Base-by-base conservation (phyloP, 2,797 vertebrate genomes). In the Holocentrus rufus region DNA sequence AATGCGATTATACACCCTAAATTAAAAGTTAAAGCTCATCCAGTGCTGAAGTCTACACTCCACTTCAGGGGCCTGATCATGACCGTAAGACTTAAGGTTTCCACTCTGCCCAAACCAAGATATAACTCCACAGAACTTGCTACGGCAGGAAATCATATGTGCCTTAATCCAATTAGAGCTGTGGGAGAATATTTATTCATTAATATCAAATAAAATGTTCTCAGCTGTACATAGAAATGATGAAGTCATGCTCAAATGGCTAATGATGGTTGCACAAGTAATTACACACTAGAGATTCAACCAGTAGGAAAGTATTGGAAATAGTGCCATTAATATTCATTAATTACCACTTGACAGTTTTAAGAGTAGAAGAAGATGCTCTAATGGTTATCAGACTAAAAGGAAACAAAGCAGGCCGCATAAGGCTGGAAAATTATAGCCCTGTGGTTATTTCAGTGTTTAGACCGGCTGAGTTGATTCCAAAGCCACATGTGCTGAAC, bases 321-420 rank as follows among this genome's bases (percentile, higher is more conserved):
- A 89, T 30, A 15, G 65, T 44, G 30, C 53, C 68, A 85, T 90
- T 85, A 80, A 81, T 84, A 86, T 84, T 75, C 65, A 84, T 91
- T 88, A 85, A 89, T 89, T 86, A 84, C 15, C 13, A 58, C 81
- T 83, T 87, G 82, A 81, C 74, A 88, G 72, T 46, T 87, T 80
- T 76, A 77, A 80, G 44, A 71, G 68, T 23, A 76, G 49, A 69
- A 65, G 30, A 63, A 76, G 62, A 61, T 10, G 30, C 58, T 77
- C n/a, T 61, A 63, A 85, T 71, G 58, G 39, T 81, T 77, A 70
- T 82, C 50, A 68, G 57, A 69, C 63, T 14, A 70, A 30, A 22
- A 53, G 55, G 36, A 65, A 53, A 63, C 74, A 4, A 76, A 71
- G 77, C 5, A 7, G 11, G 5, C 4, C 58, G 47, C 39, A 64